Evolutionary conservation across 64 coral and sea anemone species (phyloP).

Genomic region (Exaiptasia diaphana): DNA sequence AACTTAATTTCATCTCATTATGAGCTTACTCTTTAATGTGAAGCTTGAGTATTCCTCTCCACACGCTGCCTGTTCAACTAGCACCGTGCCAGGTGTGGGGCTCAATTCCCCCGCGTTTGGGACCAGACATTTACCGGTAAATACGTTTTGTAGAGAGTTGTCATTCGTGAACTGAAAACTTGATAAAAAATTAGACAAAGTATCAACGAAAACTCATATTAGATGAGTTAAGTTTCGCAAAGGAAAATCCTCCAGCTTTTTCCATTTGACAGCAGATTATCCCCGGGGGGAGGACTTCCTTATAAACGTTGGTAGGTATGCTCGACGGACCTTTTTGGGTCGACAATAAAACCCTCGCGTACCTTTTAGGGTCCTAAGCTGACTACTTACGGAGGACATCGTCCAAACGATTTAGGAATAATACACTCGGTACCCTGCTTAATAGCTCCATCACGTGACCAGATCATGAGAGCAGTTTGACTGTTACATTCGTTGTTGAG

Average conservation of each 20-base stretch:
- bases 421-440: slow-evolving; percentile 1
- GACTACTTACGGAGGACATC: slow-evolving; percentile 43
- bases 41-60: slow-evolving; percentile 20
- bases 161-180: slow-evolving; percentile 43
- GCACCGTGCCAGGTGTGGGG: slow-evolving; percentile 5
- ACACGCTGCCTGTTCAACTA: slow-evolving; percentile 20
- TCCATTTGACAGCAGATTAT: too few relatives aligned
- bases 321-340: too few relatives aligned
- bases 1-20: not conserved
- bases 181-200: not conserved
- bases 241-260: too few relatives aligned
- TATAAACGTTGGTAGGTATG: too few relatives aligned
- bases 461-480: slow-evolving; percentile 25
- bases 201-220: too few relatives aligned
- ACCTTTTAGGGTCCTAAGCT: too few relatives aligned
- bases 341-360: too few relatives aligned
- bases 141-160: slow-evolving; percentile 28
- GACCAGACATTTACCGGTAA: slow-evolving; percentile 40
- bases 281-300: too few relatives aligned
- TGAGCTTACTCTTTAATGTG: slow-evolving; percentile 25
- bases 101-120: not conserved
- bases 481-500: slow-evolving; percentile 29
- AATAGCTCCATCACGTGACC: slow-evolving; percentile 8
- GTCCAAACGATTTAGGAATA: not conserved
- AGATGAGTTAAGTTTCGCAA: too few relatives aligned